A percentile compares a stretch with the other conserved stretches of the same genome.
phyloP scores from a whole-genome alignment of 2,888 invertebrate species.

The Plagodis dolabraria region DNA sequence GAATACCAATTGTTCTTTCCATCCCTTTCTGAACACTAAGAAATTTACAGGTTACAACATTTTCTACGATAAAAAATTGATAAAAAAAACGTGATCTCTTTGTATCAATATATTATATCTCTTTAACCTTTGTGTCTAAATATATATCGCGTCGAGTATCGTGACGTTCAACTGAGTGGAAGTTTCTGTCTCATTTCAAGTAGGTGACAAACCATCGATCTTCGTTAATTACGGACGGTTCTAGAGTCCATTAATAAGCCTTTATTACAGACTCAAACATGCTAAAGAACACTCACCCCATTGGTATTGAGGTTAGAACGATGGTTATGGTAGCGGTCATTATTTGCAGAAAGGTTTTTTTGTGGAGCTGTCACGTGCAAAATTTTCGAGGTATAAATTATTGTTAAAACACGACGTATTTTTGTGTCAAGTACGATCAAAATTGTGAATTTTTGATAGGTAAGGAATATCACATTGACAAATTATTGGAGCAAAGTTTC shows the following conservation, averaged over 20 bases:
- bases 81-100: too few relatives aligned
- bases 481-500: too few relatives aligned
- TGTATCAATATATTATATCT: too few relatives aligned
- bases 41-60: too few relatives aligned
- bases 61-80: too few relatives aligned
- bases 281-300: conserved; percentile 15
- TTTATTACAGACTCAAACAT: conserved; percentile 42
- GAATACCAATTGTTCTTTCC: too few relatives aligned
- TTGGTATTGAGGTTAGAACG: conserved; percentile 11
- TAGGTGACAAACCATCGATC: conserved; percentile 18
- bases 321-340: conserved; percentile 1
- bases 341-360: conserved; percentile 1
- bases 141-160: not conserved
- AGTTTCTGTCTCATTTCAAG: conserved; percentile 7
- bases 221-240: conserved; percentile 49
- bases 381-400: not conserved
- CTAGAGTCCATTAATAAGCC: conserved; percentile 49
- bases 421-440: too few relatives aligned
- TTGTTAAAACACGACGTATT: too few relatives aligned
- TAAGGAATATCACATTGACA: too few relatives aligned
- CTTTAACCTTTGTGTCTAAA: not conserved
- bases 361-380: not conserved
- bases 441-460: too few relatives aligned
- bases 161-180: not conserved
- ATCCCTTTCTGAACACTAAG: too few relatives aligned